These are phyloP conservation scores for Temnothorax unifasciatus DNA, from an alignment of 2,888 invertebrate genomes.

Conservation along the genomic window DNA sequence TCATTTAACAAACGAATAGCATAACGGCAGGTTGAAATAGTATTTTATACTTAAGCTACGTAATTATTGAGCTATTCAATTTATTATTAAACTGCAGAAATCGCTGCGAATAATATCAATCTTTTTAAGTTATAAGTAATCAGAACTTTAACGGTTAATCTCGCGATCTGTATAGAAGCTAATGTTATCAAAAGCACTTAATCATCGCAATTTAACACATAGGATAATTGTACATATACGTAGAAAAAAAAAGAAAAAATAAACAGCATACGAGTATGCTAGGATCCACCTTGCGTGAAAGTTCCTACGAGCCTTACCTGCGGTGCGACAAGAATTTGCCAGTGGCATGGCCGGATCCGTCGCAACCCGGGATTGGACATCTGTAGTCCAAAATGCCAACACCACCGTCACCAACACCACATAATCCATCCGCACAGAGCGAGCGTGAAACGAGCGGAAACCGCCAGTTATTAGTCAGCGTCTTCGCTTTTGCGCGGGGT, in stretches of 20 bases:
- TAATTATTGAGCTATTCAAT: not conserved
- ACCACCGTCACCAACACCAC: conserved; percentile 75
- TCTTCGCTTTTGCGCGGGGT: conserved; percentile 79
- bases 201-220: conserved; percentile 8
- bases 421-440: conserved; percentile 80
- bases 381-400: conserved; percentile 86
- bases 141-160: not conserved
- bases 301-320: conserved; percentile 89
- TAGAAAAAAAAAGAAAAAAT: not conserved
- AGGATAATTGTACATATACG: not conserved
- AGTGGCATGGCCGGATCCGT: conserved; percentile 99
- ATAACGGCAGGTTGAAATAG: not conserved
- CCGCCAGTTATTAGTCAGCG: conserved; percentile 86
- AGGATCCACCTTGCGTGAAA: conserved; percentile 31
- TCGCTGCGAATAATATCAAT: not conserved
- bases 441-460: conserved; percentile 86
- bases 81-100: not conserved
- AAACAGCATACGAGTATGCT: conserved; percentile 8
- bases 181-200: not conserved
- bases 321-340: conserved; percentile 99
- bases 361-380: conserved; percentile 98
- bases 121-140: not conserved
- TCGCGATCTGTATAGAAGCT: not conserved
- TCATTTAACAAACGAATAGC: not conserved
- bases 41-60: not conserved